Evolutionary conservation across 2,888 invertebrate genomes (phyloP).

Genomic region (Caenorhabditis zanzibari): DNA sequence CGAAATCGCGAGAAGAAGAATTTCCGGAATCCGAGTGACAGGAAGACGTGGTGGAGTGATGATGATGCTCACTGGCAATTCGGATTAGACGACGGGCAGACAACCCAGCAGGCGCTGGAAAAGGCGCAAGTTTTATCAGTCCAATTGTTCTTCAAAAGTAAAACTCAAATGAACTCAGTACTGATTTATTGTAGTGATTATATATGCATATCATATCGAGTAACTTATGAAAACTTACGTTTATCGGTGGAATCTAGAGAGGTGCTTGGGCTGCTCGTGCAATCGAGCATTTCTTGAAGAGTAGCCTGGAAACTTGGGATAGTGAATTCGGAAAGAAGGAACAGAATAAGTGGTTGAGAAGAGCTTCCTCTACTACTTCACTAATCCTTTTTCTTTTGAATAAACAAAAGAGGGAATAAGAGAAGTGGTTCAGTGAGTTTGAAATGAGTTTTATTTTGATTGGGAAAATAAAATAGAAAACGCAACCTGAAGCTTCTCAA

Average conservation of each 20-base stretch:
- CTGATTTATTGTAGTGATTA: neutral
- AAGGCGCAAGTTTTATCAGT: too few relatives aligned
- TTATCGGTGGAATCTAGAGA: slow-evolving; percentile 65
- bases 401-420: slow-evolving; percentile 53
- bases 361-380: slow-evolving; percentile 35
- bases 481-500: slow-evolving; percentile 63
- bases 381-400: slow-evolving; percentile 58
- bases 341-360: slow-evolving; percentile 38
- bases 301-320: slow-evolving; percentile 61
- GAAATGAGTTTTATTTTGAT: slow-evolving; percentile 19
- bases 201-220: neutral
- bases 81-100: slow-evolving; percentile 52
- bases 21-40: slow-evolving; percentile 62
- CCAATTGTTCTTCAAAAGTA: too few relatives aligned
- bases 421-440: slow-evolving; percentile 35
- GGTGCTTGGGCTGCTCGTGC: slow-evolving; percentile 68
- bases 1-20: slow-evolving; percentile 46
- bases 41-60: slow-evolving; percentile 58
- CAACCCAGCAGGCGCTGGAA: slow-evolving; percentile 41
- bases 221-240: slow-evolving; percentile 40
- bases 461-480: neutral
- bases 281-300: slow-evolving; percentile 69
- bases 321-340: slow-evolving; percentile 28
- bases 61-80: slow-evolving; percentile 62
- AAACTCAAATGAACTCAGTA: too few relatives aligned